Percentiles rank a stretch among this genome's conserved stretches.
Evolutionary conservation across 2,797 vertebrate genomes (phyloP).

Genomic region (Euthynnus affinis): DNA sequence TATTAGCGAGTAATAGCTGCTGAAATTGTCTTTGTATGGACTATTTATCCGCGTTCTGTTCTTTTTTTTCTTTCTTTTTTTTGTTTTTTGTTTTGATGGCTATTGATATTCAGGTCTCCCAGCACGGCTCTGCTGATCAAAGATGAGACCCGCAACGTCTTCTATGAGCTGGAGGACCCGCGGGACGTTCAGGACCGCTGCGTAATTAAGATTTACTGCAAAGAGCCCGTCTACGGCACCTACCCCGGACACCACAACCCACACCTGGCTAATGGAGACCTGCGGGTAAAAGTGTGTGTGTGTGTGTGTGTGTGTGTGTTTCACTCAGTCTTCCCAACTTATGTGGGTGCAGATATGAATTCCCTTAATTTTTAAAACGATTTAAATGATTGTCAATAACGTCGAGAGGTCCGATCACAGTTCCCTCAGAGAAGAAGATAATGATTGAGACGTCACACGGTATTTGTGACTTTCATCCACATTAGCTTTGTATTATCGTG

Average conservation of each 20-base stretch:
- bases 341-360: not conserved
- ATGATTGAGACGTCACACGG: not conserved
- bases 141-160: slow-evolving; percentile 96
- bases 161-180: slow-evolving; percentile 98
- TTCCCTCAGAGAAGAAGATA: not conserved
- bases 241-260: slow-evolving; percentile 90
- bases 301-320: slow-evolving; percentile 14
- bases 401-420: not conserved
- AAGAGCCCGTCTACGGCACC: slow-evolving; percentile 93
- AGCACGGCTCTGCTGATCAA: slow-evolving; percentile 98
- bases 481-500: not conserved
- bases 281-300: no score
- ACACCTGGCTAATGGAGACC: slow-evolving; percentile 95
- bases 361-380: no score
- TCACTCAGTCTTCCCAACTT: not conserved
- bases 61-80: no score
- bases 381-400: no score
- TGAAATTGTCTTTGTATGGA: slow-evolving; percentile 32
- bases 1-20: slow-evolving; percentile 29
- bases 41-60: slow-evolving; percentile 37
- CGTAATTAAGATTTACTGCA: slow-evolving; percentile 98
- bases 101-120: slow-evolving; percentile 84
- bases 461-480: not conserved
- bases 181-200: slow-evolving; percentile 97
- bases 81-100: slow-evolving; percentile 15